A percentile compares a stretch with the other conserved stretches of the same genome.
Evolutionary conservation across 2,113 vertebrate genomes (phyloP).

Genomic region (Mellivora capensis): DNA sequence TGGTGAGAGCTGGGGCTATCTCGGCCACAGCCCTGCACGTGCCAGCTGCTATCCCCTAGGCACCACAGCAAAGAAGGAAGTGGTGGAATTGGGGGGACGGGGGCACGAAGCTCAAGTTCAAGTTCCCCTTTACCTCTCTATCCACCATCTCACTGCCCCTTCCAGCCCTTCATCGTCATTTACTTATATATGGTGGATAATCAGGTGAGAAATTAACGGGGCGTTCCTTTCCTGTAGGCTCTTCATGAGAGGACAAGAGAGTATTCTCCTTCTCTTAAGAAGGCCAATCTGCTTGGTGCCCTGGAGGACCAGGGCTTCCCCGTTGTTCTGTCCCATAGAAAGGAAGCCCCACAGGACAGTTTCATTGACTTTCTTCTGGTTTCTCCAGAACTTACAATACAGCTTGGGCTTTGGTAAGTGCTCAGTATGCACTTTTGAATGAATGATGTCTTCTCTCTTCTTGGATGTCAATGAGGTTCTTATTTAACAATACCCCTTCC

Average conservation of each 20-base stretch:
- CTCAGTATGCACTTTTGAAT: background rate
- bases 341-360: background rate
- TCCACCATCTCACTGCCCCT: background rate
- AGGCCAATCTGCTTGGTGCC: background rate
- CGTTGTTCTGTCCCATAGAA: accelerated
- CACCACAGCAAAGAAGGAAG: background rate
- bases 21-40: accelerated
- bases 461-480: background rate
- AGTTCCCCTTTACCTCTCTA: background rate
- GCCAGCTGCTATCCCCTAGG: background rate
- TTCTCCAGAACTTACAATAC: background rate
- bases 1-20: background rate
- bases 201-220: background rate
- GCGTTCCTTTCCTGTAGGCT: background rate
- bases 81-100: accelerated
- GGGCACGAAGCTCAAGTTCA: background rate
- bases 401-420: background rate
- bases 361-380: background rate
- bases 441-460: background rate
- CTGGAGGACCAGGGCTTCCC: background rate
- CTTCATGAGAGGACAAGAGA: background rate
- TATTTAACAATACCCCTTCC: background rate
- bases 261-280: background rate
- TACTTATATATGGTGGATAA: background rate
- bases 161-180: background rate